phyloP scores from a whole-genome alignment of 2,888 invertebrate genomes.

The Drosophila nr. fundita region DNA sequence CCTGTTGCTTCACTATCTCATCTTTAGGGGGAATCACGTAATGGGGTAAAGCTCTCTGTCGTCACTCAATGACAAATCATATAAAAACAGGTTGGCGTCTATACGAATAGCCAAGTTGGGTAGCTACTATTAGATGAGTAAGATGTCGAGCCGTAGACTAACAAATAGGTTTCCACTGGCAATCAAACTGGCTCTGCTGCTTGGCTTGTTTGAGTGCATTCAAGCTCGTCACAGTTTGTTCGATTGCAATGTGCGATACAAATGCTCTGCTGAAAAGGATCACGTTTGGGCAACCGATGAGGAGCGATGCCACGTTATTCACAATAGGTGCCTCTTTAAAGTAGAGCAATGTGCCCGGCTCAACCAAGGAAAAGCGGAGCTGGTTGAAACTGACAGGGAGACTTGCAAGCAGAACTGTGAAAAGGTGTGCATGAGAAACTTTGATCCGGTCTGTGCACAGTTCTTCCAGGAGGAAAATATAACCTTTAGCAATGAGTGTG shows the following conservation, averaged over 20 bases:
- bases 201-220: background rate
- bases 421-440: constrained; percentile 1
- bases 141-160: constrained; percentile 10
- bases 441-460: constrained; percentile 32
- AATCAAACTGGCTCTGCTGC: constrained; percentile 2
- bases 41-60: background rate
- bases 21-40: constrained; percentile 6
- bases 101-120: background rate
- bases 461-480: constrained; percentile 31
- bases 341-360: constrained; percentile 29
- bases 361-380: constrained; percentile 6
- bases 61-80: constrained; percentile 7
- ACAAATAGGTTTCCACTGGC: background rate
- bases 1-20: background rate
- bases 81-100: constrained; percentile 18
- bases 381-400: constrained; percentile 14
- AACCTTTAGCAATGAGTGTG: constrained; percentile 36
- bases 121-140: background rate
- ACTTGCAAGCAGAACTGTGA: constrained; percentile 25
- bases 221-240: constrained; percentile 4
- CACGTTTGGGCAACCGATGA: constrained; percentile 45
- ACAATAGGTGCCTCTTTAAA: constrained; percentile 17
- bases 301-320: constrained; percentile 31
- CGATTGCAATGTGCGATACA: constrained; percentile 18
- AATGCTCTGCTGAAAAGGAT: constrained; percentile 18